Evolutionary conservation across 2,797 vertebrate species (phyloP), one percentile per base, ranked within the genome.

Genomic region (Helicolenus hilgendorfi): DNA sequence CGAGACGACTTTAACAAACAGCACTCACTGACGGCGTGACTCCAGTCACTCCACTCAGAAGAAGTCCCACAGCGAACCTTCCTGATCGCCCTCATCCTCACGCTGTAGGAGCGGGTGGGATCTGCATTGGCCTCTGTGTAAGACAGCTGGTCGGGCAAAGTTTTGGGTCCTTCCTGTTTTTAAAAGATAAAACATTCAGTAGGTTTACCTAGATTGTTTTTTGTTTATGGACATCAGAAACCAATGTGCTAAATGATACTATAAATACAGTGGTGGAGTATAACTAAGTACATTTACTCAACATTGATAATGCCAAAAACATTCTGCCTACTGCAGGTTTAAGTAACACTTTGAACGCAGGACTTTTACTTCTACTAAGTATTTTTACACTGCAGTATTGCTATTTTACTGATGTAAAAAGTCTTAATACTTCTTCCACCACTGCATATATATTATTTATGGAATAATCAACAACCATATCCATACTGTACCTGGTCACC

Each of bases 1-100:
- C 0, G 1, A 71, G 5, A 33, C n/a, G 45, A 70, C 10, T 69
- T 20, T 4, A 72, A 64, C 14, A 53, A 49, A 69, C 2, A 35
- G 5, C 31, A 94, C 96, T 93, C 64, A 96, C 96, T 53, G 82
- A 92, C 4, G 33, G 45, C 8, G 5, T 14, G 49, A 74, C 95
- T 96, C 96, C 96, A 96, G 8, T 76, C 80, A 3, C 96, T 95
- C 96, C 95, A 97, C 0, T 67, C 38, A 41, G 2, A 14, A 41
- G 2, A 14, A 41, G 1, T 41, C 38, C 38, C 38, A 41, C 38
- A 41, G 38, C 0, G 14, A 0, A 14, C 2, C 13, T 4, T 0
- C 1, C 5, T 10, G 3, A 14, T 90, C 0, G 72, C 36, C 77
- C 94, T 94, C 1, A 96, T 72, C 77, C 64, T 96, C 65, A 96